Evolutionary conservation across 2,113 vertebrate genomes (phyloP).

Genomic region (Eptesicus fuscus): DNA sequence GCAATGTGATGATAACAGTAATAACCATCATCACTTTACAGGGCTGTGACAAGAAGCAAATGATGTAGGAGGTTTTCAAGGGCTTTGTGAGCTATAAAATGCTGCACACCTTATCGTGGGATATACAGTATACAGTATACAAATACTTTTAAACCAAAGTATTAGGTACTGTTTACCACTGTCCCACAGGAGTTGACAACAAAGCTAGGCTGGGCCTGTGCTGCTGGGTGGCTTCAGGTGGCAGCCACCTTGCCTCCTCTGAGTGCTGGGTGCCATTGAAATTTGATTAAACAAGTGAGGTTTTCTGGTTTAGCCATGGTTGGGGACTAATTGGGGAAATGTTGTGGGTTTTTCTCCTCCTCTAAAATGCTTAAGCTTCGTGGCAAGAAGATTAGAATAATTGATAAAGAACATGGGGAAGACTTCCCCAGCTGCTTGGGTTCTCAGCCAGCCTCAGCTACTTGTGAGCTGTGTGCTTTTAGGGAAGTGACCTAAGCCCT

Average conservation of each 20-base stretch:
- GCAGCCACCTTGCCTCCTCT: background rate
- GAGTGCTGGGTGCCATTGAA: background rate
- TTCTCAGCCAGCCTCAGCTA: background rate
- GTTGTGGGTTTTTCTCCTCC: background rate
- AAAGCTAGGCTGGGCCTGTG: background rate
- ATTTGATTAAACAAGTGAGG: background rate
- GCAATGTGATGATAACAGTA: background rate
- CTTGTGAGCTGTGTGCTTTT: background rate
- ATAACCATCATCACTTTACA: background rate
- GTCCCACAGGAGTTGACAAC: background rate
- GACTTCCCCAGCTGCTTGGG: background rate
- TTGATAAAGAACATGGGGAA: background rate
- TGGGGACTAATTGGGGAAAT: background rate
- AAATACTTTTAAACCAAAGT: conserved; percentile 9
- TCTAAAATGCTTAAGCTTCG: conserved; percentile 4
- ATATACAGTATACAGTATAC: background rate
- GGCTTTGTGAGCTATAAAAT: background rate
- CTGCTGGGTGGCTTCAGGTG: background rate
- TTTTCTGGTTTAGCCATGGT: conserved; percentile 21
- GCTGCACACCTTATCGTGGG: background rate
- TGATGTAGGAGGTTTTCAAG: background rate
- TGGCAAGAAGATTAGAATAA: background rate
- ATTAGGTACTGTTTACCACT: background rate
- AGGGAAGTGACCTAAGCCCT: background rate
- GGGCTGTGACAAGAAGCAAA: background rate